phyloP scores from a whole-genome alignment of 2,113 vertebrate species.

The Syrrhaptes paradoxus region DNA sequence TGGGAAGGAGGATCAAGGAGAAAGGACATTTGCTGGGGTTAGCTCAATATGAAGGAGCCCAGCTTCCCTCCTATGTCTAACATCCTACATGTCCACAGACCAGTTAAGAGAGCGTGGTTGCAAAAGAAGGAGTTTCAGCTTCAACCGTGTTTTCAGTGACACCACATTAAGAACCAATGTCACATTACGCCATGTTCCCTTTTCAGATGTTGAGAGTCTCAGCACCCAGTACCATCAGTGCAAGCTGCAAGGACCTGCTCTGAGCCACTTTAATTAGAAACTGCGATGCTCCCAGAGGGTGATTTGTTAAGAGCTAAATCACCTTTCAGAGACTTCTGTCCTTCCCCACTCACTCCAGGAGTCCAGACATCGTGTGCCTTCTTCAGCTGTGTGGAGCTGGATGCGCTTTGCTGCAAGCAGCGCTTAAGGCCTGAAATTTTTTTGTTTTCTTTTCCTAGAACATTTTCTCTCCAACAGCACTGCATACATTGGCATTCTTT shows the following conservation, averaged over 20 bases:
- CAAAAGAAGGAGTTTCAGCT: not conserved
- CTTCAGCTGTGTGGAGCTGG: not conserved
- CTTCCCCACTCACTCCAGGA: not conserved
- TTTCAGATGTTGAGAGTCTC: not conserved
- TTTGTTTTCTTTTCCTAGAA: constrained; percentile 40
- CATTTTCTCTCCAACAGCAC: constrained; percentile 47
- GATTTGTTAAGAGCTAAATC: not conserved
- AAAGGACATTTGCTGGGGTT: not conserved
- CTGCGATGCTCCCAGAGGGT: not conserved
- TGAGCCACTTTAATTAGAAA: constrained; percentile 7
- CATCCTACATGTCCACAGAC: not conserved
- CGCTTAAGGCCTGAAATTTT: not conserved
- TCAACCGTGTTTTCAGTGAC: not conserved
- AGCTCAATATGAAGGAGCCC: not conserved
- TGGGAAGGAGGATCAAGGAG: not conserved
- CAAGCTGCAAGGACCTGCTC: not conserved
- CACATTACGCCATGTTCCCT: not conserved
- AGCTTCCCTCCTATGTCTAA: not conserved
- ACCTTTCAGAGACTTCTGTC: not conserved
- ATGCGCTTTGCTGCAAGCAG: not conserved
- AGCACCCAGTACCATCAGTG: accelerated
- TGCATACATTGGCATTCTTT: constrained; percentile 54
- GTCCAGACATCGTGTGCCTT: not conserved
- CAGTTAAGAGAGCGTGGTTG: not conserved
- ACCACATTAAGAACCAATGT: not conserved